These are phyloP conservation scores for Centrocercus urophasianus DNA, from an alignment of 2,113 vertebrate genomes.

Conservation along the genomic window DNA sequence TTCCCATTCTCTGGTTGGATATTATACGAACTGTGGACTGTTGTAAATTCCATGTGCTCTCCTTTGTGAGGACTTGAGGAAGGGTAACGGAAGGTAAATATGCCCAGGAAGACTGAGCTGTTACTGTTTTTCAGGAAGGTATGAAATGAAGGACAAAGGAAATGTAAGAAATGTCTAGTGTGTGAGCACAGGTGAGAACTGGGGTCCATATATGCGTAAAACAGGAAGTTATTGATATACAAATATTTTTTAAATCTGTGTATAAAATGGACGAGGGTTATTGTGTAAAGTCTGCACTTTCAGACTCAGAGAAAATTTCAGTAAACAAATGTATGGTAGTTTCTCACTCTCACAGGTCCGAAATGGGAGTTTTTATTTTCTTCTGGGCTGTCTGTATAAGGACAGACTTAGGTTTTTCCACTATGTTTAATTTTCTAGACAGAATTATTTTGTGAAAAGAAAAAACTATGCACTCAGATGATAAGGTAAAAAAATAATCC, in stretches of 20 bases:
- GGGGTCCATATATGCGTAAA: background rate
- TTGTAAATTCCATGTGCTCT: background rate
- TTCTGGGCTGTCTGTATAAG: background rate
- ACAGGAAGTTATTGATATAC: background rate
- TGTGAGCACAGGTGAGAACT: background rate
- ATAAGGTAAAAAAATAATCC: background rate
- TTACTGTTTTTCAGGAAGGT: background rate
- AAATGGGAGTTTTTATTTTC: background rate
- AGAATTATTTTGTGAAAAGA: background rate
- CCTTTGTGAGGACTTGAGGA: background rate
- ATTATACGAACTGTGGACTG: background rate
- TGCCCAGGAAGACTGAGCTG: background rate
- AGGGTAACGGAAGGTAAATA: background rate
- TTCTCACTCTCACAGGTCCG: background rate
- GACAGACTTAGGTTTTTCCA: background rate
- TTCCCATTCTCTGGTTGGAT: background rate
- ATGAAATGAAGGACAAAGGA: background rate
- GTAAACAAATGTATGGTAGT: background rate
- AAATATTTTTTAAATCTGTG: background rate
- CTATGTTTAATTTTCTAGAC: background rate
- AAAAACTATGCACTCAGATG: background rate
- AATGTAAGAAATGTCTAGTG: background rate
- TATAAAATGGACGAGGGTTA: background rate
- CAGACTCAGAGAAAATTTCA: background rate
- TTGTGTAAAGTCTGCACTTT: background rate